phyloP scores from a whole-genome alignment of 2,797 vertebrate genomes.

The Oryzias dopingdopingensis region DNA sequence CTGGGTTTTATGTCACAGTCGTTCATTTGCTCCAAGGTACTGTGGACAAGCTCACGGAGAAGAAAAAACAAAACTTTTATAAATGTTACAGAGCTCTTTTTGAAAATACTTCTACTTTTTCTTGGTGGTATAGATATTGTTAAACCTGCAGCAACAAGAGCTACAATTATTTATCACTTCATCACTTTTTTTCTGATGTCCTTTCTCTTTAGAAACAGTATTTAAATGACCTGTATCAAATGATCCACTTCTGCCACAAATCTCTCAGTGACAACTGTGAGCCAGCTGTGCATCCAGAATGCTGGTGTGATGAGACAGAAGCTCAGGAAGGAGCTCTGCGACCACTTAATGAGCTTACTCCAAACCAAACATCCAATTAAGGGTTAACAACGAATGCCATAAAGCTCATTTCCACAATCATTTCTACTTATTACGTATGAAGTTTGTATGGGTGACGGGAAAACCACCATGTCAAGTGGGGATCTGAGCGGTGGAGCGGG shows the following conservation, averaged over 20 bases:
- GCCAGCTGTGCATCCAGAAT: background rate
- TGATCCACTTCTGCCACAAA: background rate
- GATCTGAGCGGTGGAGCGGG: conserved; percentile 33
- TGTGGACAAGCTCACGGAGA: no score
- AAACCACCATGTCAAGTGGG: conserved; percentile 20
- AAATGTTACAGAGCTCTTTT: no score
- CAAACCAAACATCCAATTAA: background rate
- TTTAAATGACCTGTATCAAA: background rate
- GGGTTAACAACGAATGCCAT: background rate
- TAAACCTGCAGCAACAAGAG: no score
- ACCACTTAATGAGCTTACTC: background rate
- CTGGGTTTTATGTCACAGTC: no score
- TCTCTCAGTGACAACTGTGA: background rate
- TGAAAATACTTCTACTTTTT: no score
- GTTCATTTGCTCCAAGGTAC: no score
- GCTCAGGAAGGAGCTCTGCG: background rate
- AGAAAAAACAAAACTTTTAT: no score
- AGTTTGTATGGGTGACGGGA: conserved; percentile 13
- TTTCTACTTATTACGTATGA: conserved; percentile 14
- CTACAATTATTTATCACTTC: no score
- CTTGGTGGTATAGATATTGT: no score
- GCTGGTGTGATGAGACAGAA: background rate
- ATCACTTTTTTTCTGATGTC: no score
- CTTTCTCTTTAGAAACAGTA: no score
- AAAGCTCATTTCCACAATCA: conserved; percentile 17